Evolutionary conservation across 2,888 invertebrate species (phyloP).

Genomic region (Sepioteuthis lessoniana): DNA sequence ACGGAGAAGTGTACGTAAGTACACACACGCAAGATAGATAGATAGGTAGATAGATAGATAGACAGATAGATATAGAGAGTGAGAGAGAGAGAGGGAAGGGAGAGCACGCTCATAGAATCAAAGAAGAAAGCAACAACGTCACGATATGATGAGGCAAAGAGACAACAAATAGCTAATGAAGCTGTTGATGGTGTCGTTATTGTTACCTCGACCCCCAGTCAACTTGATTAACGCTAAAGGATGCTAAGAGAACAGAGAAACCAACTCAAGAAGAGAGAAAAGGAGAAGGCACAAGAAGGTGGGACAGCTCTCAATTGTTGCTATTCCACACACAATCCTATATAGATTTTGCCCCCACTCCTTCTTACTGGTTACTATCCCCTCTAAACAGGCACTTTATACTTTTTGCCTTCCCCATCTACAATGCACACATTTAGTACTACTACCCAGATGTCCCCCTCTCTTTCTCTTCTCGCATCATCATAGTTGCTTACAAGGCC

Average conservation of each 20-base stretch:
- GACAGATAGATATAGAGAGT: too few species aligned
- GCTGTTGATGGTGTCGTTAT: conserved; percentile 23
- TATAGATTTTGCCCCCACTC: neutral
- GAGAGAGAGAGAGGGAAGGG: too few species aligned
- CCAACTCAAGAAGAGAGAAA: conserved; percentile 50
- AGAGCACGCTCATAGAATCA: neutral
- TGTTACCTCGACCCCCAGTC: neutral
- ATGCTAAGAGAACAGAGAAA: conserved; percentile 45
- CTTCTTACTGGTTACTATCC: neutral
- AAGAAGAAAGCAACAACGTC: neutral
- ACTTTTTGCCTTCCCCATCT: neutral
- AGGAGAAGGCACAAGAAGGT: conserved; percentile 35
- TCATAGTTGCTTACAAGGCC: neutral
- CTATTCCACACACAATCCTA: neutral
- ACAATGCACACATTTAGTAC: neutral
- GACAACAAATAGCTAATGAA: neutral
- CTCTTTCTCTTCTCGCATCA: neutral
- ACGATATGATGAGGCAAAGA: neutral
- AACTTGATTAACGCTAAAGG: neutral
- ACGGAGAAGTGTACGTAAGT: neutral
- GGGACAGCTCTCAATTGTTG: conserved; percentile 21
- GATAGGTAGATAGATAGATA: neutral
- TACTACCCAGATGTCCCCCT: neutral
- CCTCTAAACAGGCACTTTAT: neutral
- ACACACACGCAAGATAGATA: neutral